Base-by-base conservation (phyloP, 1,140 invertebrate genomes). In the Pseudomyrmex gracilis region DNA sequence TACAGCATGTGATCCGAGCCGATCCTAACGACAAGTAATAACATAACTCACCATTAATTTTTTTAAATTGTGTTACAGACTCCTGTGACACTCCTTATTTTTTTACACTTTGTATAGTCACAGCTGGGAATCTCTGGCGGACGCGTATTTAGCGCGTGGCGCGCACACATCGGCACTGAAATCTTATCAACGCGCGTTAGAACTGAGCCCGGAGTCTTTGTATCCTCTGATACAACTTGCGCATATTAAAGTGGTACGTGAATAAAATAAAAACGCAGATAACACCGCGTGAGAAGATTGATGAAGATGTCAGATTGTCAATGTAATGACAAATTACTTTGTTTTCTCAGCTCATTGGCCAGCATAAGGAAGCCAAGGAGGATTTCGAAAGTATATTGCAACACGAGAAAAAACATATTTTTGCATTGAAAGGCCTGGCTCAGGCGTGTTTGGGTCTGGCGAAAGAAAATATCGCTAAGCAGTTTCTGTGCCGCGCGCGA, bases 41-140 rank as follows among this genome's bases (percentile, higher is more conserved):
- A 73, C 8, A 47, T 68, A 47, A 55, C 13, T 55, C 34, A 13
- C 51, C 53, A 22, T 73, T 82, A 76, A 34, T 34, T 34, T 34
- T 71, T 70, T 77, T 66, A 15, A n/a, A n/a, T 15, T 10, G 10
- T 34, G 8, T 71, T 78, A 34, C 8, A 49, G 15, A 80, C 3
- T 1, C 1, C 10, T 24, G 15, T 34, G 43, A 71, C 45, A 49
- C 49, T 55, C 0, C 20, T 66, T 43, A 24, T 57, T 12, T 47
- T 55, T n/a, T 20, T 63, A 4, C 20, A 13, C 2, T 67, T 53
- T 87, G 88, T 93, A 78, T 82, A 96, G 96, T 71, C 94, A 96
- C 86, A 95, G 96, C 85, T 98, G 97, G 97, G 98, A 99, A 94
- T 97, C 97, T 85, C 94, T 99, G 89, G 98, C 96, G 51, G 98